A percentile compares a stretch with the other conserved stretches of the same genome.
Conservation (phyloP, 2,888 invertebrate genomes). For the Eucera pruinosa region DNA sequence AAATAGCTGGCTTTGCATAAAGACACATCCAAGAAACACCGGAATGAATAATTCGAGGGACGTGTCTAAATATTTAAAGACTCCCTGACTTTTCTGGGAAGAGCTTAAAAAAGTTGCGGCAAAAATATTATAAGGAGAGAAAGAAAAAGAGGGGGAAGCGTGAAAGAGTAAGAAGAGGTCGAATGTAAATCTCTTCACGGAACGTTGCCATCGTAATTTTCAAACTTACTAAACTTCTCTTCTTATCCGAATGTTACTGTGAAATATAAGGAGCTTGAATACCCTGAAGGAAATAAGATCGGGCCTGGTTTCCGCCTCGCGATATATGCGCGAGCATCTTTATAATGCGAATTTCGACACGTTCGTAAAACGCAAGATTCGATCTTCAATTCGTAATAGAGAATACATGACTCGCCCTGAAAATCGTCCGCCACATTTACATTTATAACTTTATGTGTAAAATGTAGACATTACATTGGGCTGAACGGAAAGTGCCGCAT, state of each 20-base stretch:
- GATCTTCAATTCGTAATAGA: background rate
- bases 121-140: background rate
- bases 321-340: constrained; percentile 13
- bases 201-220: constrained; percentile 48
- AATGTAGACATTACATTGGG: no score
- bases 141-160: background rate
- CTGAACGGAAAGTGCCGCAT: no score
- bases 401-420: background rate
- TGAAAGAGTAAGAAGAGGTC: constrained; percentile 18
- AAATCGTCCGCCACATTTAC: no score
- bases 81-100: no score
- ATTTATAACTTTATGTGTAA: no score
- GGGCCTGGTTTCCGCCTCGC: background rate
- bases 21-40: constrained; percentile 16
- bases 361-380: background rate
- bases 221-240: constrained; percentile 46
- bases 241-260: constrained; percentile 50
- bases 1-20: background rate
- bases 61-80: constrained; percentile 43
- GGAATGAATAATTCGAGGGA: constrained; percentile 51
- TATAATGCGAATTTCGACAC: constrained; percentile 13
- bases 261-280: constrained; percentile 29
- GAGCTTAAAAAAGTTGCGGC: constrained; percentile 13
- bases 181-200: constrained; percentile 37
- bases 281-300: constrained; percentile 12